Evolutionary conservation across 2,888 invertebrate genomes (phyloP).

Genomic region (Tenthredo scrophulariae): DNA sequence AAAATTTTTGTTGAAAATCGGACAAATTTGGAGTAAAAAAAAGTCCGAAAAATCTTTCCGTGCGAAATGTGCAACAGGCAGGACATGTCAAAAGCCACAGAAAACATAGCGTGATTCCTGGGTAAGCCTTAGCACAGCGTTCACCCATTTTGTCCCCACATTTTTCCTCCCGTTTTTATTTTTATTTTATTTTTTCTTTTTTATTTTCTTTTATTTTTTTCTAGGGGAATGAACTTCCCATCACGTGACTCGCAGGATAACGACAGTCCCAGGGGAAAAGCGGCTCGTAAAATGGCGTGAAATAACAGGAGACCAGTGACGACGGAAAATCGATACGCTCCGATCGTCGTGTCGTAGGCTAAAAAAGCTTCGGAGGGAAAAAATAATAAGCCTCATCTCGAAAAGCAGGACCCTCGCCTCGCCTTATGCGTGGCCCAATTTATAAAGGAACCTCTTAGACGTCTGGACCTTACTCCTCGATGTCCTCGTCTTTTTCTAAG

Average conservation of each 20-base stretch:
- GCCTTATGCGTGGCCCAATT: conserved; percentile 14
- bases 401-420: conserved; percentile 22
- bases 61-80: not conserved
- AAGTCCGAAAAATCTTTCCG: not conserved
- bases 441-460: conserved; percentile 21
- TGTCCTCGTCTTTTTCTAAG: not conserved
- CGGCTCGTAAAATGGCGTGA: conserved; percentile 48
- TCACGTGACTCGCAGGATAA: conserved; percentile 48
- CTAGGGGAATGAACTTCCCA: conserved; percentile 16
- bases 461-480: not conserved
- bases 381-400: conserved; percentile 52
- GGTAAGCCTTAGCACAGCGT: not conserved
- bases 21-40: not conserved
- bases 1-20: not conserved
- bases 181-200: not conserved
- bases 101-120: not conserved
- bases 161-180: not conserved
- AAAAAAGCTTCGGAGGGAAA: conserved; percentile 41
- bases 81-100: not conserved
- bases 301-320: conserved; percentile 47
- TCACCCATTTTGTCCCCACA: not conserved
- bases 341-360: conserved; percentile 12
- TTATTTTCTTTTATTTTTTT: not conserved
- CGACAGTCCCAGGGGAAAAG: conserved; percentile 42
- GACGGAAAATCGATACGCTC: conserved; percentile 48